These are phyloP conservation scores for Thermophis baileyi DNA, from an alignment of 2,113 vertebrate species.

Conservation along the genomic window DNA sequence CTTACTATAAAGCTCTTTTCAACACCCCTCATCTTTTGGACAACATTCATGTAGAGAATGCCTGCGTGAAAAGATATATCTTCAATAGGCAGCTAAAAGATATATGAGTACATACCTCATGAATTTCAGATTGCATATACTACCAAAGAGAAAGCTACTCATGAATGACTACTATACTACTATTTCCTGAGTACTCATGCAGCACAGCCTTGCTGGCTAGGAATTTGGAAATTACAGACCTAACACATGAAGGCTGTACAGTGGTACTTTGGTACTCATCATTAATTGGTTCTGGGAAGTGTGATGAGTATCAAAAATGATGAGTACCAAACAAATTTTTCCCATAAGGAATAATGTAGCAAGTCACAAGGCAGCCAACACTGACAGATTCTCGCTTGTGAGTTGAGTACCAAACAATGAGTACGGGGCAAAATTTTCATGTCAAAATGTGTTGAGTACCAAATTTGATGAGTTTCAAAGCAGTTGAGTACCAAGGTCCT, in stretches of 20 bases:
- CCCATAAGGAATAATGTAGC: background rate
- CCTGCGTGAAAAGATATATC: background rate
- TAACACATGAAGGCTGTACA: background rate
- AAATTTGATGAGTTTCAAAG: background rate
- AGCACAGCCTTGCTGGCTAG: background rate
- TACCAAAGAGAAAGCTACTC: background rate
- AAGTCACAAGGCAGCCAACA: background rate
- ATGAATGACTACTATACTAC: background rate
- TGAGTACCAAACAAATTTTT: background rate
- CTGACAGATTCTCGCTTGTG: background rate
- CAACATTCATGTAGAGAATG: background rate
- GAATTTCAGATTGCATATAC: background rate
- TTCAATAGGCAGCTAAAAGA: background rate
- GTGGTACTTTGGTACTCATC: background rate
- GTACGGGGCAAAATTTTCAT: background rate
- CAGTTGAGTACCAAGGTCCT: background rate
- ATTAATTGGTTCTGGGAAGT: background rate
- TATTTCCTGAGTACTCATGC: background rate
- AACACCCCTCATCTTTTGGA: background rate
- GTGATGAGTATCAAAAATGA: background rate
- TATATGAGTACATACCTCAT: background rate
- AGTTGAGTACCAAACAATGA: background rate
- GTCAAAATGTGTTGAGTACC: background rate
- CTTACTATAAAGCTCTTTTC: background rate
- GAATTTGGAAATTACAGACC: background rate